These are phyloP conservation scores for Struthidea cinerea DNA, from an alignment of 2,113 vertebrate genomes.

Conservation along the genomic window DNA sequence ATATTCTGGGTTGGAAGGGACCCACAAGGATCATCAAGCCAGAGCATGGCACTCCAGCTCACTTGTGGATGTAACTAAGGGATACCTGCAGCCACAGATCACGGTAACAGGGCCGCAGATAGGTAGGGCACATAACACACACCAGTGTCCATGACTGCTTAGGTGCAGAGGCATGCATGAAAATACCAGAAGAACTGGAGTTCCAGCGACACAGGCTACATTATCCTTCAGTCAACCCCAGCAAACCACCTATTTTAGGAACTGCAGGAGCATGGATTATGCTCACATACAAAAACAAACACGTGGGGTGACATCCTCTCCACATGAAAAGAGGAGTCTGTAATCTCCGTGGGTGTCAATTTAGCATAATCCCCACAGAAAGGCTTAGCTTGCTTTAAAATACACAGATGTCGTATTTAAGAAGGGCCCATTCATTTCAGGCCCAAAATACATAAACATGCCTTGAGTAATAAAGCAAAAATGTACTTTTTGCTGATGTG, in stretches of 20 bases:
- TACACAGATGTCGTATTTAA: neutral
- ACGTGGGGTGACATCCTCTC: slow-evolving; percentile 35
- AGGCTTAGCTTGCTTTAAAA: slow-evolving; percentile 13
- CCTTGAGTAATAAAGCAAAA: slow-evolving; percentile 39
- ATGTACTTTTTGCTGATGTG: slow-evolving; percentile 52
- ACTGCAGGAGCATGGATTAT: neutral
- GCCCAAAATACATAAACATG: slow-evolving; percentile 39
- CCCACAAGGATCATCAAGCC: neutral
- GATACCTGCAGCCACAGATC: neutral
- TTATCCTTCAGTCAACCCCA: neutral
- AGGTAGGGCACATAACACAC: neutral
- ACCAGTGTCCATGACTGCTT: neutral
- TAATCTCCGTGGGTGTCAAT: slow-evolving; percentile 22
- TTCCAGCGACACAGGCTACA: neutral
- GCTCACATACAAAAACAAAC: neutral
- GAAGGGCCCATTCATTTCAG: slow-evolving; percentile 33
- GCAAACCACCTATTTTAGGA: slow-evolving; percentile 17
- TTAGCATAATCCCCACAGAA: slow-evolving; percentile 40
- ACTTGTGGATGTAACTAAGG: rapidly evolving
- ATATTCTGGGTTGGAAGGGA: neutral
- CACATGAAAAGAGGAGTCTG: slow-evolving; percentile 35
- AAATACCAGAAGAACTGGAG: neutral
- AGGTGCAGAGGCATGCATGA: neutral
- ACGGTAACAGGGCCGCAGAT: neutral
- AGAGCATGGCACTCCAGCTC: neutral